These are phyloP conservation scores for Semicossyphus pulcher DNA, from an alignment of 2,113 vertebrate genomes.

Conservation along the genomic window DNA sequence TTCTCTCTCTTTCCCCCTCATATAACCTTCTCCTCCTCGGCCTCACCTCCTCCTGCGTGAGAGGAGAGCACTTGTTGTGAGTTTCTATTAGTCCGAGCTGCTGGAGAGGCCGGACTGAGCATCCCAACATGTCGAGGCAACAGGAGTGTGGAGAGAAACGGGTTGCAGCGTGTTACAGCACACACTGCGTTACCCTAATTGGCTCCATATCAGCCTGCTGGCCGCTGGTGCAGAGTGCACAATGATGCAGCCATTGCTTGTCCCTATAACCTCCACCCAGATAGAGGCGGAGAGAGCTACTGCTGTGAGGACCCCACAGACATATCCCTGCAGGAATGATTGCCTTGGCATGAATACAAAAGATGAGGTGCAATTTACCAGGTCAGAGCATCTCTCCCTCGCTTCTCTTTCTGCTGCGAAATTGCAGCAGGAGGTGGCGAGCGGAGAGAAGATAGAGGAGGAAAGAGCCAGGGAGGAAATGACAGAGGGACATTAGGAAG, in stretches of 20 bases:
- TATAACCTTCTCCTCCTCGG: conserved; percentile 17
- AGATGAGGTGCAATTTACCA: conserved; percentile 69
- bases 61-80: conserved; percentile 38
- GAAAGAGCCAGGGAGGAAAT: conserved; percentile 34
- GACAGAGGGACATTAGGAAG: conserved; percentile 50
- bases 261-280: conserved; percentile 52
- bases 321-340: conserved; percentile 40
- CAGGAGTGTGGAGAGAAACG: conserved; percentile 39
- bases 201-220: conserved; percentile 52
- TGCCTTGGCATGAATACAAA: conserved; percentile 70
- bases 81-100: conserved; percentile 36
- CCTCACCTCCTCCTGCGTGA: conserved; percentile 14
- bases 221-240: conserved; percentile 45
- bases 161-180: conserved; percentile 60
- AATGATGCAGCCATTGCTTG: conserved; percentile 37
- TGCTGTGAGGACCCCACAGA: conserved; percentile 54
- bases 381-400: conserved; percentile 44
- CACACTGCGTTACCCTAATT: conserved; percentile 66
- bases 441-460: conserved; percentile 36
- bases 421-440: conserved; percentile 53
- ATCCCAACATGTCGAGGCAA: conserved; percentile 21
- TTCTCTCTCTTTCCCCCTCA: background rate
- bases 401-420: conserved; percentile 27
- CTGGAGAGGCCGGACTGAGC: conserved; percentile 20
- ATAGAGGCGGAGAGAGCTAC: conserved; percentile 28